Percentiles rank a stretch among this genome's conserved stretches.
phyloP scores from a whole-genome alignment of 1,140 invertebrate species.

The Cardiocondyla obscurior region DNA sequence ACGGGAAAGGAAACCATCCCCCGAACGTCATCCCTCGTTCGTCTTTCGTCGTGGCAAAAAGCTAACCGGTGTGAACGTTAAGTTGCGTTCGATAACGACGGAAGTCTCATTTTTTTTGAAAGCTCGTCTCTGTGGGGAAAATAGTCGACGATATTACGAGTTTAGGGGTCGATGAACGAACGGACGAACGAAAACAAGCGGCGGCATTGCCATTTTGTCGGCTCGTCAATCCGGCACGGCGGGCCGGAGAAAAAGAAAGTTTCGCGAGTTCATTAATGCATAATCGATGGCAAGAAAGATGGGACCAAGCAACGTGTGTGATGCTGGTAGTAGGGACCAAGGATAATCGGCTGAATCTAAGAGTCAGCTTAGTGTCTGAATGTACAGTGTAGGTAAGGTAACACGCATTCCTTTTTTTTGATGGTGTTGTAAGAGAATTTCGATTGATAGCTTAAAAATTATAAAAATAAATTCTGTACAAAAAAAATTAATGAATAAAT shows the following conservation, averaged over 20 bases:
- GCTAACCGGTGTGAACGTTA: neutral
- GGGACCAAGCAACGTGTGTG: conserved; percentile 16
- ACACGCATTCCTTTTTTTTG: neutral
- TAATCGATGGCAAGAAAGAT: neutral
- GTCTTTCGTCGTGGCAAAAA: neutral
- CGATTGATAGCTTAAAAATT: neutral
- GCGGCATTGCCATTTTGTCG: conserved; percentile 40
- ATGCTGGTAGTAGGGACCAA: conserved; percentile 33
- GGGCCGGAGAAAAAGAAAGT: neutral
- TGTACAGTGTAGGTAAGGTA: conserved; percentile 23
- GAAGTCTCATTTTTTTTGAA: neutral
- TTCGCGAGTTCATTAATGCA: conserved; percentile 1
- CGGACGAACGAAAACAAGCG: conserved; percentile 11
- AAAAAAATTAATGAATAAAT: neutral
- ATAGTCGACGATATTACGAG: neutral
- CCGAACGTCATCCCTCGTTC: neutral
- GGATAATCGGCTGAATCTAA: conserved; percentile 2
- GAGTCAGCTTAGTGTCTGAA: neutral
- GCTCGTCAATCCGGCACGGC: neutral
- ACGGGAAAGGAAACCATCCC: conserved; percentile 5
- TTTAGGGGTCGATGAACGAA: neutral
- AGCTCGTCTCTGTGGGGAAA: neutral
- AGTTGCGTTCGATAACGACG: neutral
- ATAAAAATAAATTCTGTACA: neutral
- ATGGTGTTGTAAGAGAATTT: neutral